Evolutionary conservation across 2,888 invertebrate genomes (phyloP), one percentile per base, ranked within the genome.

Genomic region (Clepsis dumicolana): DNA sequence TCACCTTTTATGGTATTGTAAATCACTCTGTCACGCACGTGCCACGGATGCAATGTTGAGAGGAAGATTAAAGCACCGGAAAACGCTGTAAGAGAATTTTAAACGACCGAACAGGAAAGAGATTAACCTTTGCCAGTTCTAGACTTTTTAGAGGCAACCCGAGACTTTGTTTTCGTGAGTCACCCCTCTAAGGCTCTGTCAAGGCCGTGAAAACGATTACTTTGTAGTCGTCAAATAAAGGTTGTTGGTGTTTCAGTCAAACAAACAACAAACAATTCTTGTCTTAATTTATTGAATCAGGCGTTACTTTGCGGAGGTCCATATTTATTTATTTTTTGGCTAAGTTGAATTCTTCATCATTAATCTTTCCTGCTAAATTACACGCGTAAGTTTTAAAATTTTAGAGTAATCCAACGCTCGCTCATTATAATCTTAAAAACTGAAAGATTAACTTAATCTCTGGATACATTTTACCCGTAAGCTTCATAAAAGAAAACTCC

Each of bases 51-150:
- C 18, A 38, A 24, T 41, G 25, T 10, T 29, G 16, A 29, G 25
- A 64, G 57, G 63, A 59, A 64, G 29, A 60, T 53, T 52, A 41
- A 48, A 50, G 41, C 62, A 53, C 41, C 67, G 63, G 64, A 68
- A 64, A 32, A 44, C 25, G 50, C 41, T 8, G 12, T 10, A 12
- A 0, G 18, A 38, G 63, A 63, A 63, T 68, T 25, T 59, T 44
- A 35, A 68, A 64, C 24, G 25, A 18, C 32, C 29, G 4, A 21
- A 54, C 56, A 32, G 59, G 41, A 64, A 41, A 57, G 3, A 38
- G 16, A 44, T 41, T 48, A 52, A 59, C 41, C 38, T 29, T n/a
- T 63, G 56, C 25, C 29, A 52, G 14, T 18, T 59, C 57, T 67
- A n/a, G 60, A 61, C 50, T 4, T 50, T 25, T 44, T 56, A 12